Evolutionary conservation across 2,888 invertebrate species (phyloP).

Genomic region (Mesodorylaimus sp.): DNA sequence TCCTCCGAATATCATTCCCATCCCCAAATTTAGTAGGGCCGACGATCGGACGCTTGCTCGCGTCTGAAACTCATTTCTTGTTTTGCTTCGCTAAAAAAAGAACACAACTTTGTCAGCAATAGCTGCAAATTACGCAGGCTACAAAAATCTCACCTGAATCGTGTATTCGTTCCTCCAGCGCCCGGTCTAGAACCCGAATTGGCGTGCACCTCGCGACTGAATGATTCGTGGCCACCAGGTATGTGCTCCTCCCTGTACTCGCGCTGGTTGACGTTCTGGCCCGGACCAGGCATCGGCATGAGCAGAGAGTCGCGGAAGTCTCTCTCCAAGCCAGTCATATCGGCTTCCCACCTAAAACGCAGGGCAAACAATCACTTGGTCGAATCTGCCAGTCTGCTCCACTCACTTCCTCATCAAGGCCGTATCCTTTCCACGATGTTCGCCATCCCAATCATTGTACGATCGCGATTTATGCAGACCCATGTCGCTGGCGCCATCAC

Average conservation of each 20-base stretch:
- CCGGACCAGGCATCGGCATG: slow-evolving; percentile 21
- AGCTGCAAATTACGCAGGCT: not conserved
- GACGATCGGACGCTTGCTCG: slow-evolving; percentile 14
- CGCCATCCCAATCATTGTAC: slow-evolving; percentile 24
- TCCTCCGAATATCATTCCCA: no score
- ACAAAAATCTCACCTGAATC: not conserved
- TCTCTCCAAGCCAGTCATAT: slow-evolving; percentile 21
- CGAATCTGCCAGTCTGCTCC: not conserved
- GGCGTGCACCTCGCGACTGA: slow-evolving; percentile 18
- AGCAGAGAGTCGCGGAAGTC: slow-evolving; percentile 22
- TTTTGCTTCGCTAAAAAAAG: slow-evolving; percentile 20
- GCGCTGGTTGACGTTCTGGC: slow-evolving; percentile 17
- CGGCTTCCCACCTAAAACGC: slow-evolving; percentile 18
- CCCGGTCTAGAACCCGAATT: slow-evolving; percentile 11
- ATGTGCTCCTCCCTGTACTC: slow-evolving; percentile 20
- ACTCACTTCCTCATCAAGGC: no score
- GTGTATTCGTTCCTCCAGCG: not conserved
- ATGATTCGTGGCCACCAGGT: slow-evolving; percentile 26
- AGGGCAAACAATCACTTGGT: not conserved
- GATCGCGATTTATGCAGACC: slow-evolving; percentile 23
- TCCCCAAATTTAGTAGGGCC: not conserved
- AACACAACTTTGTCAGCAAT: not conserved
- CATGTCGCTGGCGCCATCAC: not conserved
- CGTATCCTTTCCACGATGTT: no score
- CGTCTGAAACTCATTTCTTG: slow-evolving; percentile 25